Evolutionary conservation across 2,888 invertebrate species (phyloP).

Genomic region (Candidula unifasciata): DNA sequence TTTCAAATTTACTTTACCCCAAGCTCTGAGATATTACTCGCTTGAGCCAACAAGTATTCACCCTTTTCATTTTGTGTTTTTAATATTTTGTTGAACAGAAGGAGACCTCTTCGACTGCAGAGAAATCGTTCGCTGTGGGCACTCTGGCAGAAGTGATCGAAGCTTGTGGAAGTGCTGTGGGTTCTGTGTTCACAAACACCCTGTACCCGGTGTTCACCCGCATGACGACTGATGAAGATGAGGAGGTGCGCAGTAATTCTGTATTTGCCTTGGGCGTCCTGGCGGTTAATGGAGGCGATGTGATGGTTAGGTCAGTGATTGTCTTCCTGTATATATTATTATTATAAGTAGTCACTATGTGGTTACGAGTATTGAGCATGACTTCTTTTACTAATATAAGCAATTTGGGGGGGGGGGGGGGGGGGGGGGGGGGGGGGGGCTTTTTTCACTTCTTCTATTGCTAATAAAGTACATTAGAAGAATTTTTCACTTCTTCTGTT

Average conservation of each 20-base stretch:
- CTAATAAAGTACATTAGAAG: neutral
- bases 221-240: constrained; percentile 82
- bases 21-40: no score
- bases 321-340: neutral
- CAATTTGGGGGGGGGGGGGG: no score
- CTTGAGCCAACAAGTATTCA: neutral
- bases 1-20: no score
- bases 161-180: constrained; percentile 79
- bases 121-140: constrained; percentile 86
- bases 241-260: constrained; percentile 87
- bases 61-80: neutral
- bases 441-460: neutral
- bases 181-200: constrained; percentile 81
- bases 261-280: constrained; percentile 88
- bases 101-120: constrained; percentile 83
- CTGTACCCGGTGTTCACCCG: constrained; percentile 83
- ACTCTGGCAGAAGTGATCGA: constrained; percentile 86
- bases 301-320: constrained; percentile 59
- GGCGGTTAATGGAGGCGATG: constrained; percentile 82
- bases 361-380: neutral
- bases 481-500: no score
- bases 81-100: constrained; percentile 79
- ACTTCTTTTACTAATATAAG: neutral
- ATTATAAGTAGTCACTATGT: neutral
- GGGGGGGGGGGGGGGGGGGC: no score